These are phyloP conservation scores for Drosophila chauvacae DNA, from an alignment of 1,140 invertebrate genomes.

Conservation along the genomic window DNA sequence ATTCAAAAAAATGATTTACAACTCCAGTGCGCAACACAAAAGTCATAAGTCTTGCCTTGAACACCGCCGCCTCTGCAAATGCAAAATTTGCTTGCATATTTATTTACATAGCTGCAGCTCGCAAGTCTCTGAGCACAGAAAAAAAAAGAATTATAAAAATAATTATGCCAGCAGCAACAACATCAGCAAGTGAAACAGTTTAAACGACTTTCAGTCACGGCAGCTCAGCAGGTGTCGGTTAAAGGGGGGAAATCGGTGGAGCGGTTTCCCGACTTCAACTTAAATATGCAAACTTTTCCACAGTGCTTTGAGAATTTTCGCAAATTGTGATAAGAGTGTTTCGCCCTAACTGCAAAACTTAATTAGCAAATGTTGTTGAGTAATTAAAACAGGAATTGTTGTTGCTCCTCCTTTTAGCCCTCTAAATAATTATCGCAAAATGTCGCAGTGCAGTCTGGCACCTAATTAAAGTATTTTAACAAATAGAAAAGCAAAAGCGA, in stretches of 20 bases:
- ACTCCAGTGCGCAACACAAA: constrained; percentile 13
- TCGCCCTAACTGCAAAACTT: constrained; percentile 40
- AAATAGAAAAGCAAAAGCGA: background rate
- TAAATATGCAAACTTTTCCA: constrained; percentile 60
- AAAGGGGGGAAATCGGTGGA: constrained; percentile 8
- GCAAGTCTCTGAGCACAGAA: constrained; percentile 28
- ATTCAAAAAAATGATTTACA: constrained; percentile 39
- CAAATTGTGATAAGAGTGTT: constrained; percentile 45
- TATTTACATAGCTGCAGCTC: constrained; percentile 35
- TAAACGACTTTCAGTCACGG: constrained; percentile 58
- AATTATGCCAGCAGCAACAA: constrained; percentile 51
- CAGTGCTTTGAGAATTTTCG: constrained; percentile 23
- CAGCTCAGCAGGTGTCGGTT: constrained; percentile 42
- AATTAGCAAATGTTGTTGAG: constrained; percentile 53
- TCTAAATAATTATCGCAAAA: constrained; percentile 25
- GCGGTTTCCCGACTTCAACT: constrained; percentile 28
- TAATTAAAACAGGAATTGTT: constrained; percentile 28
- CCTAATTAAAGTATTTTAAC: constrained; percentile 5
- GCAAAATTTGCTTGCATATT: constrained; percentile 32
- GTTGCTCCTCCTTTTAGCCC: background rate
- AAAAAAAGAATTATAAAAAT: constrained; percentile 40
- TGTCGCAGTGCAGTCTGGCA: constrained; percentile 32
- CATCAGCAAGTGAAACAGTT: constrained; percentile 48
- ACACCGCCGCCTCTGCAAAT: constrained; percentile 29
- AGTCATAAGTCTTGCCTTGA: constrained; percentile 36